A percentile compares a stretch with the other conserved stretches of the same genome.
Evolutionary conservation across 2,888 invertebrate genomes (phyloP).

Genomic region (Lottia gigantea): DNA sequence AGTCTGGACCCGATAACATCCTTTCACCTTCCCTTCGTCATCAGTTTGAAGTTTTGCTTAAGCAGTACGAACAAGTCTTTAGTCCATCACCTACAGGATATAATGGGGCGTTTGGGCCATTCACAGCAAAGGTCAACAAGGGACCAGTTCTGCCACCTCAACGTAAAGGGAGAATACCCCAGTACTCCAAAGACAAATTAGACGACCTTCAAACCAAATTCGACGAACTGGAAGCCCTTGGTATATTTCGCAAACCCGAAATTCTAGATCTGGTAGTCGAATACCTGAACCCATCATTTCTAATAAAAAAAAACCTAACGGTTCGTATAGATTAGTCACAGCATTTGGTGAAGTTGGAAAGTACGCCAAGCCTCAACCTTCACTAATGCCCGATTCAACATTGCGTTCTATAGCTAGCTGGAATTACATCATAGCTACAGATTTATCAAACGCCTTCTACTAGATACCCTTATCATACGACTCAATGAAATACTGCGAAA

Average conservation of each 20-base stretch:
- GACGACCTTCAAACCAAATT: slow-evolving; percentile 36
- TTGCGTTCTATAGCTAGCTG: slow-evolving; percentile 29
- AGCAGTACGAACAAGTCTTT: slow-evolving; percentile 28
- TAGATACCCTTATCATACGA: slow-evolving; percentile 37
- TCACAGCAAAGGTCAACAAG: slow-evolving; percentile 27
- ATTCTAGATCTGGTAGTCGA: slow-evolving; percentile 27
- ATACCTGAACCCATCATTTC: slow-evolving; percentile 38
- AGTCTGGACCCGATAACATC: slow-evolving; percentile 26
- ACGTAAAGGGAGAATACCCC: slow-evolving; percentile 39
- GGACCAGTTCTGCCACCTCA: slow-evolving; percentile 41
- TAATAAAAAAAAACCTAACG: slow-evolving; percentile 28
- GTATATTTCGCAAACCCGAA: slow-evolving; percentile 32
- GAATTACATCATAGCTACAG: slow-evolving; percentile 38
- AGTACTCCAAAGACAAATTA: slow-evolving; percentile 36
- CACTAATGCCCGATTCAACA: slow-evolving; percentile 29
- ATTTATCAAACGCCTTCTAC: slow-evolving; percentile 37
- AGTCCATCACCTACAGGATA: slow-evolving; percentile 25
- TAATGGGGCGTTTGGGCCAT: slow-evolving; percentile 13
- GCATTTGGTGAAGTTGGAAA: slow-evolving; percentile 30
- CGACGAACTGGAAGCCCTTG: slow-evolving; percentile 37
- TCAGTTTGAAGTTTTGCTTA: slow-evolving; percentile 21
- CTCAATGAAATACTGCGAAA: slow-evolving; percentile 43
- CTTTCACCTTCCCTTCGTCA: slow-evolving; percentile 7
- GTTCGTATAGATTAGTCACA: slow-evolving; percentile 31
- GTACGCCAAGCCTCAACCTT: slow-evolving; percentile 39